Conservation (phyloP, 2,888 invertebrate genomes). For the Azorinus chamasolen region DNA sequence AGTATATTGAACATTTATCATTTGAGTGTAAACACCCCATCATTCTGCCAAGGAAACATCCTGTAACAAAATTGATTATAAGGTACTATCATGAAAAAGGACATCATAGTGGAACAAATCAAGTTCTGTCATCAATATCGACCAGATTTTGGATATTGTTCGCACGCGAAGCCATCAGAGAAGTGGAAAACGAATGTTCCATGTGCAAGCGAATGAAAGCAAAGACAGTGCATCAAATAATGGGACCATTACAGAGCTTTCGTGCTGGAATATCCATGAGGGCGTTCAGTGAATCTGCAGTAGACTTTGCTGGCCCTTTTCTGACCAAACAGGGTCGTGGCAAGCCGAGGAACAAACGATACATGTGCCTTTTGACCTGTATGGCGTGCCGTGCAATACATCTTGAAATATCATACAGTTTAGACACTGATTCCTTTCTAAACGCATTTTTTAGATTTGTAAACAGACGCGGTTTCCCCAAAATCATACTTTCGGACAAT, state of each 20-base stretch:
- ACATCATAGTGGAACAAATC: constrained; percentile 35
- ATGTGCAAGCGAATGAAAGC: constrained; percentile 20
- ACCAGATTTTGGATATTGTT: constrained; percentile 47
- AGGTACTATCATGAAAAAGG: constrained; percentile 32
- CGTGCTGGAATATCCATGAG: constrained; percentile 19
- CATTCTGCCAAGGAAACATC: constrained; percentile 48
- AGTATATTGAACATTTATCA: constrained; percentile 42
- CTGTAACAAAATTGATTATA: constrained; percentile 46
- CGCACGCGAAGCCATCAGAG: constrained; percentile 37
- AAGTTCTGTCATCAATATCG: constrained; percentile 25
- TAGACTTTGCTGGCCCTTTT: constrained; percentile 47
- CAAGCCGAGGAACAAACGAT: constrained; percentile 46
- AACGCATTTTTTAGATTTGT: constrained; percentile 47
- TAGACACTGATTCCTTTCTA: constrained; percentile 52
- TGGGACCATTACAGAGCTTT: constrained; percentile 33
- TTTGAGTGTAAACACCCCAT: constrained; percentile 38
- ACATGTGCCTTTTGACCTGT: constrained; percentile 57
- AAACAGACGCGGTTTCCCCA: constrained; percentile 39
- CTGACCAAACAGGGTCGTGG: constrained; percentile 43
- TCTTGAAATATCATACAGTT: constrained; percentile 37
- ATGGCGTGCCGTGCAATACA: constrained; percentile 46
- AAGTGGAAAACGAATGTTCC: constrained; percentile 35
- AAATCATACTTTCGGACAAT: constrained; percentile 50
- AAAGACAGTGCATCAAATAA: constrained; percentile 28
- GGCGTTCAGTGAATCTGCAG: constrained; percentile 30